Evolutionary conservation across 2,888 invertebrate genomes (phyloP).

Genomic region (Lithophane leautieri): DNA sequence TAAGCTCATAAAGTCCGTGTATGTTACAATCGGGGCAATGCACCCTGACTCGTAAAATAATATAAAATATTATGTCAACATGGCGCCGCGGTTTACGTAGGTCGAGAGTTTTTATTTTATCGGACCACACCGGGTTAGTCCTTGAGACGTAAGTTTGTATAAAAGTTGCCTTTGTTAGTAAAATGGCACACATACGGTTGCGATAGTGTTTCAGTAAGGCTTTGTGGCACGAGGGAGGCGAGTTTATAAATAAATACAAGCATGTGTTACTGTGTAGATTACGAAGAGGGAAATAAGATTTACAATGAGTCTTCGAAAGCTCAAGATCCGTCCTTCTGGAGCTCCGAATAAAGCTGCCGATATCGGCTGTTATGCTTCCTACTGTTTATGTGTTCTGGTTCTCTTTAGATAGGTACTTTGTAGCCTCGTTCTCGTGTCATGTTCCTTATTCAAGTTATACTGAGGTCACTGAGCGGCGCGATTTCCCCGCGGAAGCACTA

Average conservation of each 20-base stretch:
- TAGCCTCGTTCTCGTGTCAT: no score
- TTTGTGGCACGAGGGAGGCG: slow-evolving; percentile 34
- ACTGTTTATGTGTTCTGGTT: no score
- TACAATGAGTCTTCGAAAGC: background rate
- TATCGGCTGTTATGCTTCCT: no score
- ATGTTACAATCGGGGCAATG: slow-evolving; percentile 53
- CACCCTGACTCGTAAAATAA: slow-evolving; percentile 54
- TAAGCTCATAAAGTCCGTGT: slow-evolving; percentile 46
- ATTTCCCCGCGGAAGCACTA: no score
- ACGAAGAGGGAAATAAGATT: background rate
- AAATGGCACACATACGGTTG: slow-evolving; percentile 43
- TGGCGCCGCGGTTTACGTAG: slow-evolving; percentile 59
- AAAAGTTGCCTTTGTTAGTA: slow-evolving; percentile 60
- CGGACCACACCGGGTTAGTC: slow-evolving; percentile 63
- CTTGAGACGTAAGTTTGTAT: slow-evolving; percentile 55
- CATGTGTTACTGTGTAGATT: background rate
- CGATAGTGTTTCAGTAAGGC: slow-evolving; percentile 46
- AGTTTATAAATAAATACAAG: slow-evolving; percentile 30
- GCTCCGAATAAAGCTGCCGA: no score
- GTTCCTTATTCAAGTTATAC: no score
- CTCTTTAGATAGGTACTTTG: no score
- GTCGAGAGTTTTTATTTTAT: slow-evolving; percentile 61
- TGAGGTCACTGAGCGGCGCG: no score
- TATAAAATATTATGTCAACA: slow-evolving; percentile 63
- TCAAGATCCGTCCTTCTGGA: no score